phyloP scores from a whole-genome alignment of 2,797 vertebrate species.

The Sarcophilus harrisii region DNA sequence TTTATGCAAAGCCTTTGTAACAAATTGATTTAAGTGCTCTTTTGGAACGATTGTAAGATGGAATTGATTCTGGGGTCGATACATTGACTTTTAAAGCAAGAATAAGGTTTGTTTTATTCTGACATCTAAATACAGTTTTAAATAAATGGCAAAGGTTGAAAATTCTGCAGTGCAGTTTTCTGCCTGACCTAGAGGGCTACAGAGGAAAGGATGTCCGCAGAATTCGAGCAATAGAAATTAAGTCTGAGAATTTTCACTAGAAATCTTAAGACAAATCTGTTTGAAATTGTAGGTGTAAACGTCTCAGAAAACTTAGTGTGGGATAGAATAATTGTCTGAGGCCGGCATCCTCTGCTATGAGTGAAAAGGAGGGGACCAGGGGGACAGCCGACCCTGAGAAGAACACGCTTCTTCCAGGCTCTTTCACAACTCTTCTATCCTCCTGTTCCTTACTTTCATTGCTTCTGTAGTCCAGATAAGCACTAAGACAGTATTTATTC shows the following conservation, averaged over 20 bases:
- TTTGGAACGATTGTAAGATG: slow-evolving; percentile 80
- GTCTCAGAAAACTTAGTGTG: not conserved
- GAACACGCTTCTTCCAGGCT: not conserved
- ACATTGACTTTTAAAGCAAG: slow-evolving; percentile 82
- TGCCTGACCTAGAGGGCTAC: slow-evolving; percentile 18
- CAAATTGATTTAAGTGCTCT: slow-evolving; percentile 86
- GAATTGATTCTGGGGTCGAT: slow-evolving; percentile 82
- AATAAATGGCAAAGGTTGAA: slow-evolving; percentile 64
- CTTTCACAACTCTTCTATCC: not conserved
- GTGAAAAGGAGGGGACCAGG: not conserved
- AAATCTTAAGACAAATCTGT: slow-evolving; percentile 14
- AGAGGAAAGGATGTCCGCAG: slow-evolving; percentile 23
- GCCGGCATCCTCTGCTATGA: not conserved
- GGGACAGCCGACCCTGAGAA: not conserved
- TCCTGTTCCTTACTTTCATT: not conserved
- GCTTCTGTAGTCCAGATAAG: not conserved
- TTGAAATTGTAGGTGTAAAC: not conserved
- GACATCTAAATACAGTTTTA: slow-evolving; percentile 72
- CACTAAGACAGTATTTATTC: not conserved
- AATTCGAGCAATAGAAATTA: slow-evolving; percentile 13
- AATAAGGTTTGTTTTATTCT: slow-evolving; percentile 73
- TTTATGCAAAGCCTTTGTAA: slow-evolving; percentile 67
- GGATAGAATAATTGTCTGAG: not conserved
- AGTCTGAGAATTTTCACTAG: slow-evolving; percentile 7
- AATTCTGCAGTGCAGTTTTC: slow-evolving; percentile 43